A percentile compares a stretch with the other conserved stretches of the same genome.
Conservation (phyloP, 1,140 invertebrate genomes). For the Grapholita molesta region DNA sequence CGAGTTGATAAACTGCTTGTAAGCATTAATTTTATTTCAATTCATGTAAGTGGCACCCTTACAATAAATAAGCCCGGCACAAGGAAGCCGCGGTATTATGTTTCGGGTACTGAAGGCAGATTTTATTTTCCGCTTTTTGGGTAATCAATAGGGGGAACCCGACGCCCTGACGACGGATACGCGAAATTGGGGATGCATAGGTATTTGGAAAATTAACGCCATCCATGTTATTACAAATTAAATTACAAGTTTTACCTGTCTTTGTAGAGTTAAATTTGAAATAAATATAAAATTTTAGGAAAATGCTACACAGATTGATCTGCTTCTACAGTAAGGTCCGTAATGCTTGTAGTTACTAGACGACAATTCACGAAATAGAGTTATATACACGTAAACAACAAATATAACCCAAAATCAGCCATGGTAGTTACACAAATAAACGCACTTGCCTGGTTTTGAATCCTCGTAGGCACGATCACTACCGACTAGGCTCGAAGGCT, state of each 20-base stretch:
- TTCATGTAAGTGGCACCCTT: slow-evolving; percentile 3
- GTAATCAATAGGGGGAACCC: slow-evolving; percentile 75
- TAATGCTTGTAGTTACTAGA: too few relatives aligned
- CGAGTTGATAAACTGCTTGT: background rate
- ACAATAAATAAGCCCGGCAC: slow-evolving; percentile 3
- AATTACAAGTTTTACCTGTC: background rate
- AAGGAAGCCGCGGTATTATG: slow-evolving; percentile 49
- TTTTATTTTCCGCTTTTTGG: slow-evolving; percentile 78
- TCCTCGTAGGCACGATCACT: too few relatives aligned
- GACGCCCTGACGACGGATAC: slow-evolving; percentile 57
- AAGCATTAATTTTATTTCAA: background rate
- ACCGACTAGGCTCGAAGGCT: too few relatives aligned
- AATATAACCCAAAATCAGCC: too few relatives aligned
- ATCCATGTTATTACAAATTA: background rate
- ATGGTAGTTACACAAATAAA: too few relatives aligned
- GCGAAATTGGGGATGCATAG: slow-evolving; percentile 24
- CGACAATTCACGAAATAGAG: too few relatives aligned
- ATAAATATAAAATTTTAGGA: background rate
- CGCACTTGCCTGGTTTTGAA: too few relatives aligned
- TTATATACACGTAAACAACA: too few relatives aligned
- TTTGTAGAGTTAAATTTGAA: background rate
- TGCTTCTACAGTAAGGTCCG: too few relatives aligned
- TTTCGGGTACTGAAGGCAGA: slow-evolving; percentile 48
- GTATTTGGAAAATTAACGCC: slow-evolving; percentile 9
- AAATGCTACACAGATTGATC: too few relatives aligned